Base-by-base conservation (phyloP, 2,113 vertebrate species). In the Menidia beryllina region DNA sequence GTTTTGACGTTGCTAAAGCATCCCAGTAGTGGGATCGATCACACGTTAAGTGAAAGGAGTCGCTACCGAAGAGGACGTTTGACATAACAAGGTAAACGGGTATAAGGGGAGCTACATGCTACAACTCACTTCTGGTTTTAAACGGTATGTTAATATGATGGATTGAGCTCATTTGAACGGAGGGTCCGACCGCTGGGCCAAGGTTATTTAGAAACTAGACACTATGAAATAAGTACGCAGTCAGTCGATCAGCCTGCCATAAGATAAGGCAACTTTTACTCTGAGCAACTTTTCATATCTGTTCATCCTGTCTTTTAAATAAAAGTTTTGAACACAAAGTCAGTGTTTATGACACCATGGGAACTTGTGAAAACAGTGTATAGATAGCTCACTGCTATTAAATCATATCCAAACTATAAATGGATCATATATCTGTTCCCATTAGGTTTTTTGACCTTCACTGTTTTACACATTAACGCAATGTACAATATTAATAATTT, bases 21-120 rank as follows among this genome's bases (percentile, higher is more conserved):
- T 80, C 83, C 86, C 79, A 21, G 60, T 20, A 62, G 73, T 45
- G 86, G 86, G 86, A 84, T 84, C 7, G 9, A 23, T 20, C 14
- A 24, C 0, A 19, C 23, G 24, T 38, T 26, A 34, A 53, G n/a
- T 51, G 5, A 52, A 59, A 57, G 30, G 68, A 43, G 48, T 41
- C 39, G 24, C 36, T 5, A 45, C 39, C 34, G 25, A 51, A 62
- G 48, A 75, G 43, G 68, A 69, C 38, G 67, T 65, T 62, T 69
- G 59, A 71, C 43, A 20, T 50, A 75, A 59, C 49, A 43, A 85
- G 90, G 87, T 89, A 88, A 88, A 66, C 12, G 59, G 53, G 72
- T 25, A 11, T 9, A 20, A 20, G 38, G 7, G 27, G 14, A 51
- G 74, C 60, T 75, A 48, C 23, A 5, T 23, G 68, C 71, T 78